Percentiles rank a stretch among this genome's conserved stretches.
Evolutionary conservation across 2,113 vertebrate species (phyloP).

Genomic region (Spea multiplicata): DNA sequence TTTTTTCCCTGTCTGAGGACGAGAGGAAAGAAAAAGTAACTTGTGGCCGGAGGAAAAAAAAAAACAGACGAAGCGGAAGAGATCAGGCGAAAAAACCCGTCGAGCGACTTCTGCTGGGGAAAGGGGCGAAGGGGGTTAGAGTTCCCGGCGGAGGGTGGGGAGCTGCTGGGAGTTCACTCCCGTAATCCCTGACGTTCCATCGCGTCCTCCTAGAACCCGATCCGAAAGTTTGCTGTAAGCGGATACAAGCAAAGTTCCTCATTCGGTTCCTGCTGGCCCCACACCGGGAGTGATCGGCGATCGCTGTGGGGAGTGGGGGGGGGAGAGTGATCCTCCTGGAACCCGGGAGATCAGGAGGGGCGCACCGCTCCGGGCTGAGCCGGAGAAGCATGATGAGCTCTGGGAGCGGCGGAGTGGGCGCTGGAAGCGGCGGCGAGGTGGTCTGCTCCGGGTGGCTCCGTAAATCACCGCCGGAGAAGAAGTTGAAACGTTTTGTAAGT

Average conservation of each 20-base stretch:
- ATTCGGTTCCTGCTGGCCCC: no score
- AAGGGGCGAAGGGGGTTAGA: not conserved
- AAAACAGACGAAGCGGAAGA: constrained; percentile 7
- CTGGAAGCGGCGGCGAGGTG: constrained; percentile 82
- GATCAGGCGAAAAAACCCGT: not conserved
- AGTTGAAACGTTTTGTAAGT: constrained; percentile 99
- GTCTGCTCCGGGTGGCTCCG: constrained; percentile 91
- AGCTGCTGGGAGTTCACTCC: not conserved
- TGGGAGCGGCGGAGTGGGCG: not conserved
- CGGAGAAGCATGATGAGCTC: constrained; percentile 1
- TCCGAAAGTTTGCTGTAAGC: constrained; percentile 14
- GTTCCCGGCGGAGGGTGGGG: constrained; percentile 22
- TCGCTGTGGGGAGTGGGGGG: constrained; percentile 10
- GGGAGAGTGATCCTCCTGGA: not conserved
- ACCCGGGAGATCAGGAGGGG: constrained; percentile 6
- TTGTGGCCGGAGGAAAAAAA: constrained; percentile 23
- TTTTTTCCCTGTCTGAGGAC: not conserved
- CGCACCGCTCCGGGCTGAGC: not conserved
- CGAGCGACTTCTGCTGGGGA: constrained; percentile 5
- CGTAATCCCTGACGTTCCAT: not conserved
- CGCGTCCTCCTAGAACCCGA: not conserved
- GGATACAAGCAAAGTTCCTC: not conserved
- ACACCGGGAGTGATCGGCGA: not conserved
- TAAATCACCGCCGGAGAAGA: constrained; percentile 97
- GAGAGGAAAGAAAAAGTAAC: not conserved